These are phyloP conservation scores for Eucidaris tribuloides DNA, from an alignment of 35 echinoderm and acorn worm species.

Conservation along the genomic window DNA sequence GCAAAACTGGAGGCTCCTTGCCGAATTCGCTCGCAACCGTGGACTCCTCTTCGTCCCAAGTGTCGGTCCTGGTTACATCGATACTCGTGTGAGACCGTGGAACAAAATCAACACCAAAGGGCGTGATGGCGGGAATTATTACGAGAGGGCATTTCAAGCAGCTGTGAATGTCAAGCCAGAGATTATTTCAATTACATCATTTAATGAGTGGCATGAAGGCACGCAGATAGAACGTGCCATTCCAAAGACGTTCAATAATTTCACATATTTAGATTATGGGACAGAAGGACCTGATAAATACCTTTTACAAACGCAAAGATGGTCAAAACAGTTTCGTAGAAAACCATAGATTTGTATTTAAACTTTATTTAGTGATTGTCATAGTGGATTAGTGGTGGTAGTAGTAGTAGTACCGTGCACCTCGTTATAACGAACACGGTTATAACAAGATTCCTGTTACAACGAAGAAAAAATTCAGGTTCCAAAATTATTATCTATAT, in stretches of 20 bases:
- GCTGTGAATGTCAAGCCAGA: conserved; percentile 49
- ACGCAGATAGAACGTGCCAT: conserved; percentile 90
- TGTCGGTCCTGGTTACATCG: conserved; percentile 89
- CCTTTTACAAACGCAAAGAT: conserved; percentile 20
- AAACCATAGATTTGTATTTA: too few species aligned
- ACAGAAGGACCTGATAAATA: conserved; percentile 77
- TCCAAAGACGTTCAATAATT: conserved; percentile 54
- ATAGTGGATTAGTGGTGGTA: too few species aligned
- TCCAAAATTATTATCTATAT: too few species aligned
- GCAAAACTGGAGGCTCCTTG: conserved; percentile 67
- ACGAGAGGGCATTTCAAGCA: conserved; percentile 62
- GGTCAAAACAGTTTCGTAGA: too few species aligned
- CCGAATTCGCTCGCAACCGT: conserved; percentile 33
- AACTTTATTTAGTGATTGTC: too few species aligned
- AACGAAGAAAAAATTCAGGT: too few species aligned
- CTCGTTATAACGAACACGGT: too few species aligned
- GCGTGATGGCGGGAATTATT: conserved; percentile 67
- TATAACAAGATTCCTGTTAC: too few species aligned
- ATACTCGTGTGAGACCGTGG: conserved; percentile 81
- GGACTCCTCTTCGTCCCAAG: conserved; percentile 82
- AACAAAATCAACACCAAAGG: conserved; percentile 71
- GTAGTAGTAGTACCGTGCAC: too few species aligned
- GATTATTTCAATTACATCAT: conserved; percentile 91
- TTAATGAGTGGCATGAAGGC: conserved; percentile 99
- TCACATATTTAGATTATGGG: conserved; percentile 72